A percentile compares a stretch with the other conserved stretches of the same genome.
These are phyloP conservation scores for Oryzias javanicus DNA, from an alignment of 2,113 vertebrate species.

Conservation along the genomic window DNA sequence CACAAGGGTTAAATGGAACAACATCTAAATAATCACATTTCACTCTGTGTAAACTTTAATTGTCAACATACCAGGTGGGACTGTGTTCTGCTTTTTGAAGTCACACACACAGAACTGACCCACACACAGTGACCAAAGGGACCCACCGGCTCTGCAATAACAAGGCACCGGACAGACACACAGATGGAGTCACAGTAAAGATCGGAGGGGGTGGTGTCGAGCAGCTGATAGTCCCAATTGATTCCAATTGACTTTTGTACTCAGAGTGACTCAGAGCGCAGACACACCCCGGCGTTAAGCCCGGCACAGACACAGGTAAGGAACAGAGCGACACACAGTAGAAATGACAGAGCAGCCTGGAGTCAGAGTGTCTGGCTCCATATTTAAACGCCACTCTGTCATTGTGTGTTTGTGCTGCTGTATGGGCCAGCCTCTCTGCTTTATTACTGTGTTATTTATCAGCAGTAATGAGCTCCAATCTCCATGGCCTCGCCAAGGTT, in stretches of 20 bases:
- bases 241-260: slow-evolving; percentile 66
- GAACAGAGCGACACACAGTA: slow-evolving; percentile 40
- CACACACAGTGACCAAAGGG: slow-evolving; percentile 73
- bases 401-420: slow-evolving; percentile 49
- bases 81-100: too few species aligned
- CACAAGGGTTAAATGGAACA: too few species aligned
- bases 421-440: slow-evolving; percentile 19
- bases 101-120: slow-evolving; percentile 40
- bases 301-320: slow-evolving; percentile 42
- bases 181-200: slow-evolving; percentile 22
- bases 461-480: slow-evolving; percentile 46
- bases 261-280: slow-evolving; percentile 45
- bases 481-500: slow-evolving; percentile 27
- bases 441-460: slow-evolving; percentile 67
- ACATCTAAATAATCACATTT: slow-evolving; percentile 9
- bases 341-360: slow-evolving; percentile 54
- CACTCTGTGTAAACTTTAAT: not conserved
- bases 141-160: slow-evolving; percentile 56
- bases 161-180: slow-evolving; percentile 43
- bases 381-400: slow-evolving; percentile 51
- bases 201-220: slow-evolving; percentile 27
- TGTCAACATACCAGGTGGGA: too few species aligned
- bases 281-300: slow-evolving; percentile 43
- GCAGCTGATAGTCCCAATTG: slow-evolving; percentile 79
- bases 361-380: slow-evolving; percentile 66